phyloP scores from a whole-genome alignment of 2,797 vertebrate species.

The Pseudochaenichthys georgianus region DNA sequence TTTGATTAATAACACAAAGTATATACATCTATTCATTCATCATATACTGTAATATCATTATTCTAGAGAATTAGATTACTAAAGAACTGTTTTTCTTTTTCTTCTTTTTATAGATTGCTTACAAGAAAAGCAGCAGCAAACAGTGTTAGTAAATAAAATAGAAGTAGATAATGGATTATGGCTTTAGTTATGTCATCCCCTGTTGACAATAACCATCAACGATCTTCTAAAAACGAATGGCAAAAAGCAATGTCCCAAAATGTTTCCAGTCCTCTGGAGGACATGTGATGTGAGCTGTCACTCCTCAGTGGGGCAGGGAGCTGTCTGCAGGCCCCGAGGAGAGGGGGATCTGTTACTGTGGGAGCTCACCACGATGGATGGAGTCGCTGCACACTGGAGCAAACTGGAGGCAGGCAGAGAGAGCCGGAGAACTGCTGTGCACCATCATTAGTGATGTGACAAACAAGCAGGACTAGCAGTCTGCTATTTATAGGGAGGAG shows the following conservation, averaged over 20 bases:
- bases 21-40: too few species aligned
- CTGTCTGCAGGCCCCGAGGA: neutral
- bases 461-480: constrained; percentile 13
- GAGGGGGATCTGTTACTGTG: neutral
- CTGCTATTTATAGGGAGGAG: neutral
- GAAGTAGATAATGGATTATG: neutral
- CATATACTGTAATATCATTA: too few species aligned
- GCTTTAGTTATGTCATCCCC: neutral
- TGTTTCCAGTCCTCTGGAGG: neutral
- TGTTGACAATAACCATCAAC: neutral
- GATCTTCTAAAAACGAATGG: neutral
- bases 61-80: too few species aligned
- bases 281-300: neutral
- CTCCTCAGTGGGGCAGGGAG: neutral
- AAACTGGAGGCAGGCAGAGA: constrained; percentile 15
- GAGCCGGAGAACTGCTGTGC: neutral
- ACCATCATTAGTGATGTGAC: constrained; percentile 16
- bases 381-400: neutral
- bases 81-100: neutral
- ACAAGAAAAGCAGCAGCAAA: neutral
- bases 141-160: neutral
- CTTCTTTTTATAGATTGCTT: neutral
- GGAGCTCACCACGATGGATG: neutral
- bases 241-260: neutral
- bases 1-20: too few species aligned